A percentile compares a stretch with the other conserved stretches of the same genome.
Conservation (phyloP, 2,113 vertebrate species). For the Prolemur simus region DNA sequence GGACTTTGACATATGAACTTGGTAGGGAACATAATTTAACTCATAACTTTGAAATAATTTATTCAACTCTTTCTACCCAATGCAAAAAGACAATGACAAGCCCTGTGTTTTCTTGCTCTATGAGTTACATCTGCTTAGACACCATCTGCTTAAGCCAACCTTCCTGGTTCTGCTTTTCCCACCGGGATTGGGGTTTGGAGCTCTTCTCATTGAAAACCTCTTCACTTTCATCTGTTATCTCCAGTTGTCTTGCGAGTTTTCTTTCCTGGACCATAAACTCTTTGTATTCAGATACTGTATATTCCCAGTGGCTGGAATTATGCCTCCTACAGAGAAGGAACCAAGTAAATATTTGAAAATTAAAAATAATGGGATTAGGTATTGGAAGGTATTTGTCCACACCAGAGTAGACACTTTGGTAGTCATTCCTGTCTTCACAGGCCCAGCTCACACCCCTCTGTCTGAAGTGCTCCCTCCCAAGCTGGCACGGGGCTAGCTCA, state of each 20-base stretch:
- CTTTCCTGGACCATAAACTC: neutral
- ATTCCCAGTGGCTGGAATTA: neutral
- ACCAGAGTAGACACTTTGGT: neutral
- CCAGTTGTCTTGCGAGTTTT: neutral
- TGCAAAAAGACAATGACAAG: neutral
- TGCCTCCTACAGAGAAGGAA: neutral
- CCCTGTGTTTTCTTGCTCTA: neutral
- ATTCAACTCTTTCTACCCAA: neutral
- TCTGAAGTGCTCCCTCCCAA: neutral
- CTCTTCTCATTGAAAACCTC: neutral
- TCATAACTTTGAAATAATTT: neutral
- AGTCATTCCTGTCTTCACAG: neutral
- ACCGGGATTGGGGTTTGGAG: too few relatives aligned
- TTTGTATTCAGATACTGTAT: neutral
- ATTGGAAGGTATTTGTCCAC: neutral
- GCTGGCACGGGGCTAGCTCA: neutral
- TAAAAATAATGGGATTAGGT: neutral
- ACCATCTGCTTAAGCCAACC: neutral
- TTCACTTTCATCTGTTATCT: neutral
- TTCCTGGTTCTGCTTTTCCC: neutral
- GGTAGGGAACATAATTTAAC: neutral
- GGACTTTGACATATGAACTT: neutral
- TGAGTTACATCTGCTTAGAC: neutral
- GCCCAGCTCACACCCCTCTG: neutral
- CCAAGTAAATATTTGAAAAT: neutral